phyloP scores from a whole-genome alignment of 2,888 invertebrate genomes.

The Protonemura montana region DNA sequence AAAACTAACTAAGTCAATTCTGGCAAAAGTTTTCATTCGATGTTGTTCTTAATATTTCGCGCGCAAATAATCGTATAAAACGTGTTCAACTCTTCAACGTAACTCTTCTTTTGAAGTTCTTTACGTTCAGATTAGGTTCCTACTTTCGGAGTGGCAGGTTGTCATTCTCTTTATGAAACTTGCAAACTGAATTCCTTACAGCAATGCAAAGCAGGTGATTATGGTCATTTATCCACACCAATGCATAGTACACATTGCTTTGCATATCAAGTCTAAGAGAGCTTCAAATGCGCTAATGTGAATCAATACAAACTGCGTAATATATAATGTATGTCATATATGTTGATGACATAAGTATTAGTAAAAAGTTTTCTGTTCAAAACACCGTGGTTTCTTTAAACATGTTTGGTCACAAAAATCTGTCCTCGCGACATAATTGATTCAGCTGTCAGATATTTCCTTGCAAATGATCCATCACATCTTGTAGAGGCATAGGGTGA shows the following conservation, averaged over 20 bases:
- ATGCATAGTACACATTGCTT: no score
- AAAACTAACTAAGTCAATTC: constrained; percentile 37
- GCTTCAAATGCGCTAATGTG: no score
- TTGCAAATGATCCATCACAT: background rate
- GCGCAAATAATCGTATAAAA: constrained; percentile 40
- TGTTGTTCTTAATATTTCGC: constrained; percentile 39
- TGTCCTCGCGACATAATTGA: background rate
- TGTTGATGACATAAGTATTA: no score
- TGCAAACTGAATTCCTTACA: no score
- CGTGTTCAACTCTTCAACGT: constrained; percentile 28
- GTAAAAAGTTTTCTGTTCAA: background rate
- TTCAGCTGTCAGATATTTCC: background rate
- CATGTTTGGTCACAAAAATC: background rate
- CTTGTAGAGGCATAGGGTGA: background rate
- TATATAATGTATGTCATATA: no score
- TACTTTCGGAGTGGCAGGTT: constrained; percentile 14
- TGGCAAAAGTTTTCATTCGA: constrained; percentile 33
- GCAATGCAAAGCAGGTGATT: no score
- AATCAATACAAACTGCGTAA: no score
- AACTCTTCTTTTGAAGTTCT: constrained; percentile 33
- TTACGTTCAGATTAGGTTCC: constrained; percentile 23
- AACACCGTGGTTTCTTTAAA: background rate
- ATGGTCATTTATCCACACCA: no score
- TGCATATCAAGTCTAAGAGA: no score
- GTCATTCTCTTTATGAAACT: background rate